Conservation (phyloP, 2,797 vertebrate species). For the Galago senegalensis region DNA sequence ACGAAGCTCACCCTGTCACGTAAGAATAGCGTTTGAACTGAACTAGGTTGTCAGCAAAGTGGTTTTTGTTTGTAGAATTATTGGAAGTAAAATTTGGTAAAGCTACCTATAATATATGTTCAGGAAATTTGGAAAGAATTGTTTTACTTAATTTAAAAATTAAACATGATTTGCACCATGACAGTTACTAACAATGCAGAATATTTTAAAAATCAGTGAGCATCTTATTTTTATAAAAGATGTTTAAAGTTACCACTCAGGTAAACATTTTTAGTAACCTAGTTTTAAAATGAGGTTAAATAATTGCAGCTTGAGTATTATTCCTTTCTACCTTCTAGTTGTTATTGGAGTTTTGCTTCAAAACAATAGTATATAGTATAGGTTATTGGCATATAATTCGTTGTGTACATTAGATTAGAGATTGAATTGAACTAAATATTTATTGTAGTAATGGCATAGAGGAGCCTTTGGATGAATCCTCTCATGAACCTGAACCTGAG, state of each 20-base stretch:
- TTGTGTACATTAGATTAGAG: neutral
- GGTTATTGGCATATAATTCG: neutral
- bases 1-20: slow-evolving; percentile 95
- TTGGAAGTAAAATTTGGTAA: neutral
- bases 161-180: neutral
- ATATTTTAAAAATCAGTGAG: neutral
- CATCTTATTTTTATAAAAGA: neutral
- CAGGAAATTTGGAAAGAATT: slow-evolving; percentile 15
- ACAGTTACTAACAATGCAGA: neutral
- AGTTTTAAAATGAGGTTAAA: slow-evolving; percentile 28
- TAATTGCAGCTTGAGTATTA: neutral
- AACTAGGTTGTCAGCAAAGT: neutral
- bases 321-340: slow-evolving; percentile 13
- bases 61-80: slow-evolving; percentile 30
- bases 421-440: slow-evolving; percentile 70
- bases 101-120: neutral
- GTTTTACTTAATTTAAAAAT: slow-evolving; percentile 44
- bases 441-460: slow-evolving; percentile 95
- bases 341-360: slow-evolving; percentile 36
- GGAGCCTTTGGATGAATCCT: slow-evolving; percentile 95
- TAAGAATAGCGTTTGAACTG: slow-evolving; percentile 86
- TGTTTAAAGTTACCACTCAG: slow-evolving; percentile 4
- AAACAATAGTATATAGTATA: neutral
- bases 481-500: slow-evolving; percentile 94
- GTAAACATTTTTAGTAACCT: neutral